A percentile compares a stretch with the other conserved stretches of the same genome.
These are phyloP conservation scores for Altica lythri DNA, from an alignment of 2,888 invertebrate genomes.

Conservation along the genomic window DNA sequence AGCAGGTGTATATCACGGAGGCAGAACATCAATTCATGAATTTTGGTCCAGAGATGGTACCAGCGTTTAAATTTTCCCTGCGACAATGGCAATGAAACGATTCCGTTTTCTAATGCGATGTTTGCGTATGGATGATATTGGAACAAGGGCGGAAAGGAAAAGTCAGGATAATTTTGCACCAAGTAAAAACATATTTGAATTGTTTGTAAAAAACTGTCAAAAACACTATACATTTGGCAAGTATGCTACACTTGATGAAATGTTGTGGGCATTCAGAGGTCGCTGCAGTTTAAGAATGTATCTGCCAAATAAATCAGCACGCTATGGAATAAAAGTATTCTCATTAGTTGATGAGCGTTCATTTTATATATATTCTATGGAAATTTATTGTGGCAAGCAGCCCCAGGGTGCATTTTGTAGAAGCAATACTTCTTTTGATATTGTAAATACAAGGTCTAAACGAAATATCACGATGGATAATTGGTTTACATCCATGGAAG, in stretches of 20 bases:
- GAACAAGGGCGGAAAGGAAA: background rate
- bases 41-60: slow-evolving; percentile 38
- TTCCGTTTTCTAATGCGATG: slow-evolving; percentile 3
- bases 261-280: background rate
- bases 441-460: slow-evolving; percentile 13
- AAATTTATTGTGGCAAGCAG: slow-evolving; percentile 18
- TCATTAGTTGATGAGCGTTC: slow-evolving; percentile 11
- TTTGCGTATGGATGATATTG: background rate
- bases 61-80: slow-evolving; percentile 38
- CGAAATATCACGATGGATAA: slow-evolving; percentile 21
- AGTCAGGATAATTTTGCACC: background rate
- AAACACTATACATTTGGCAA: background rate
- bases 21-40: slow-evolving; percentile 31
- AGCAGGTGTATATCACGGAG: slow-evolving; percentile 36
- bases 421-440: slow-evolving; percentile 12
- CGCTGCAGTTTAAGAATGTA: background rate
- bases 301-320: background rate
- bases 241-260: background rate
- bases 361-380: slow-evolving; percentile 18
- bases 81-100: slow-evolving; percentile 12
- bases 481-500: slow-evolving; percentile 21
- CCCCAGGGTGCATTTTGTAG: slow-evolving; percentile 4
- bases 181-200: background rate
- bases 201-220: slow-evolving; percentile 1
- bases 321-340: slow-evolving; percentile 16